These are phyloP conservation scores for Cinara cedri DNA, from an alignment of 2,888 invertebrate genomes.

Conservation along the genomic window DNA sequence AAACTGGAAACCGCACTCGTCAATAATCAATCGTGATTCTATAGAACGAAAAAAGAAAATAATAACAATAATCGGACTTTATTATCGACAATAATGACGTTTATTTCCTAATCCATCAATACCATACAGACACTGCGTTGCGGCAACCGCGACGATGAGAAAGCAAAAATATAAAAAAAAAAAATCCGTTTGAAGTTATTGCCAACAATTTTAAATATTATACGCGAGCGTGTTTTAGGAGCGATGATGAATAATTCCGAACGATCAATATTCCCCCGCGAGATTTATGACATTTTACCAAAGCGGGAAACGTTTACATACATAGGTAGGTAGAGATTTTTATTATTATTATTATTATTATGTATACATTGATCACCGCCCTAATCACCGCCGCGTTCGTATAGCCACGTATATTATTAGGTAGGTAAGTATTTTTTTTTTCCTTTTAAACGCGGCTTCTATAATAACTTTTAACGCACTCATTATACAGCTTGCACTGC, in stretches of 20 bases:
- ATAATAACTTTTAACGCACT: constrained; percentile 31
- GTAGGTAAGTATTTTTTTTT: not conserved
- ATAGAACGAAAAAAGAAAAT: constrained; percentile 12
- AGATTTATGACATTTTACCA: constrained; percentile 23
- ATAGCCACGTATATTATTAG: not conserved
- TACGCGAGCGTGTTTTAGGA: not conserved
- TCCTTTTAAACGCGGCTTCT: not conserved
- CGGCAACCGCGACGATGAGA: constrained; percentile 12
- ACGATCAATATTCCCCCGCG: constrained; percentile 7
- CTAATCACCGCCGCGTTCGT: constrained; percentile 15
- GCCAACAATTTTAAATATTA: constrained; percentile 25
- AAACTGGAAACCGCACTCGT: not conserved
- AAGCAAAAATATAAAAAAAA: constrained; percentile 12
- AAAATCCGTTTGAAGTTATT: constrained; percentile 8
- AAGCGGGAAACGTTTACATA: not conserved
- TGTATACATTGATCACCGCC: not conserved
- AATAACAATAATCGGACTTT: not conserved
- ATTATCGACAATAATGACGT: not conserved
- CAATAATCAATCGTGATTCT: constrained; percentile 17
- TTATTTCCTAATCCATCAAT: constrained; percentile 14
- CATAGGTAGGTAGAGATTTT: constrained; percentile 1
- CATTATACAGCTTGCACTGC: not conserved
- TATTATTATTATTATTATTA: not conserved
- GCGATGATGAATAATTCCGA: constrained; percentile 1
- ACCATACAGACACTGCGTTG: no score